Conservation (phyloP, 2,113 vertebrate genomes). For the Erythrolamprus reginae region DNA sequence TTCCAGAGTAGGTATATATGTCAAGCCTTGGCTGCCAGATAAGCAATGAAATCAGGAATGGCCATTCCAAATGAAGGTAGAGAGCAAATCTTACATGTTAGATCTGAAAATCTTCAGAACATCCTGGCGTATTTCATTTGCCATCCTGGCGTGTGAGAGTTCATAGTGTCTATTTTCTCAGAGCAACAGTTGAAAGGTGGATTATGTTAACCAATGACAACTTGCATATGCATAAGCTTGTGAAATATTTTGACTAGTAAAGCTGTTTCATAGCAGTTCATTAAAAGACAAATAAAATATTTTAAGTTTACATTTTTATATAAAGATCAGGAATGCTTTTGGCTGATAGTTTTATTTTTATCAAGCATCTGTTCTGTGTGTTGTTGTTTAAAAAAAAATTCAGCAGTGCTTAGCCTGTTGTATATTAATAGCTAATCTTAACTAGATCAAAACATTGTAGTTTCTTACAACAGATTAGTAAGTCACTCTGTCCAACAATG, state of each 20-base stretch:
- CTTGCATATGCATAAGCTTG: slow-evolving; percentile 64
- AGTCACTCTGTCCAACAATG: slow-evolving; percentile 60
- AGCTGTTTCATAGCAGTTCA: slow-evolving; percentile 73
- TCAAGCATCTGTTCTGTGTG: slow-evolving; percentile 76
- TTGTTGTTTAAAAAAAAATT: slow-evolving; percentile 62
- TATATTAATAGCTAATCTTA: slow-evolving; percentile 71
- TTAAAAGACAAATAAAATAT: slow-evolving; percentile 76
- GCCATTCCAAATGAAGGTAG: no score
- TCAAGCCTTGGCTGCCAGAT: neutral
- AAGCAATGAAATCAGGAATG: neutral
- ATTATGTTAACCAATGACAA: slow-evolving; percentile 68
- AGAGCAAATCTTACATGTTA: neutral
- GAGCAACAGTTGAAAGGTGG: slow-evolving; percentile 50
- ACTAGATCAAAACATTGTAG: slow-evolving; percentile 67
- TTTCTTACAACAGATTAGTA: slow-evolving; percentile 72
- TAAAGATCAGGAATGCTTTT: slow-evolving; percentile 74
- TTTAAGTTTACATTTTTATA: slow-evolving; percentile 75
- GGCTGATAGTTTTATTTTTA: slow-evolving; percentile 65
- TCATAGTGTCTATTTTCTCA: slow-evolving; percentile 59
- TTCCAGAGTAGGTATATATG: neutral
- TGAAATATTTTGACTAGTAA: slow-evolving; percentile 76
- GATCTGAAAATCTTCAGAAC: neutral
- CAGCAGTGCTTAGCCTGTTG: slow-evolving; percentile 66
- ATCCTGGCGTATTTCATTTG: slow-evolving; percentile 24
- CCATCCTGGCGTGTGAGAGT: slow-evolving; percentile 52